Evolutionary conservation across 1,140 invertebrate species (phyloP).

Genomic region (Lutraria rhynchaena): DNA sequence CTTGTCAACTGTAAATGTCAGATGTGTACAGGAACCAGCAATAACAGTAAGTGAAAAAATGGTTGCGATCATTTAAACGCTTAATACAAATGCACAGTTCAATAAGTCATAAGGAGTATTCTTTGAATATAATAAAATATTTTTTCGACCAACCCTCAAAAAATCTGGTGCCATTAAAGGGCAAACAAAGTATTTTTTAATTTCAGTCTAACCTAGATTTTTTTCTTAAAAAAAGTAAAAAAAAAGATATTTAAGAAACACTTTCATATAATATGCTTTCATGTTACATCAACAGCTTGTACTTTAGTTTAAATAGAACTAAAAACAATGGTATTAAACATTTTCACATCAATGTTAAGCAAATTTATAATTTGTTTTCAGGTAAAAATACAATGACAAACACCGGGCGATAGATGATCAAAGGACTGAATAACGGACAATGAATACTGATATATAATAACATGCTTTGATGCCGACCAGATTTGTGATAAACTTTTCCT

Average conservation of each 20-base stretch:
- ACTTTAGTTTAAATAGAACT: too few relatives aligned
- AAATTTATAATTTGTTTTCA: not conserved
- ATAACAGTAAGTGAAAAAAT: not conserved
- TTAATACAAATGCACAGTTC: too few relatives aligned
- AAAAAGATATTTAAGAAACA: too few relatives aligned
- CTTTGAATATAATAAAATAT: not conserved
- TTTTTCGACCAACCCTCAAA: not conserved
- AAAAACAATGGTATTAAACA: too few relatives aligned
- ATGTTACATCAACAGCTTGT: too few relatives aligned
- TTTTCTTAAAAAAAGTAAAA: not conserved
- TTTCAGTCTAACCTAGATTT: not conserved
- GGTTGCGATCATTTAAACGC: not conserved
- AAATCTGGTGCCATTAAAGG: not conserved
- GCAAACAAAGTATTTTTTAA: not conserved
- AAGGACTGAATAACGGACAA: conserved; percentile 4
- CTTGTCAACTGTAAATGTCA: conserved; percentile 29
- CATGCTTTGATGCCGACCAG: conserved; percentile 20
- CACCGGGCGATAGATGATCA: not conserved
- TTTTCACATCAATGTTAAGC: too few relatives aligned
- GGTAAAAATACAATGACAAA: not conserved
- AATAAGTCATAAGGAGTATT: not conserved
- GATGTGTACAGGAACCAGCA: conserved; percentile 2
- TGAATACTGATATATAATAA: conserved; percentile 6
- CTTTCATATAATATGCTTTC: too few relatives aligned
- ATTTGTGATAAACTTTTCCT: conserved; percentile 36